Conservation (phyloP, 2,888 invertebrate genomes). For the Acanthacorydalis orientalis region DNA sequence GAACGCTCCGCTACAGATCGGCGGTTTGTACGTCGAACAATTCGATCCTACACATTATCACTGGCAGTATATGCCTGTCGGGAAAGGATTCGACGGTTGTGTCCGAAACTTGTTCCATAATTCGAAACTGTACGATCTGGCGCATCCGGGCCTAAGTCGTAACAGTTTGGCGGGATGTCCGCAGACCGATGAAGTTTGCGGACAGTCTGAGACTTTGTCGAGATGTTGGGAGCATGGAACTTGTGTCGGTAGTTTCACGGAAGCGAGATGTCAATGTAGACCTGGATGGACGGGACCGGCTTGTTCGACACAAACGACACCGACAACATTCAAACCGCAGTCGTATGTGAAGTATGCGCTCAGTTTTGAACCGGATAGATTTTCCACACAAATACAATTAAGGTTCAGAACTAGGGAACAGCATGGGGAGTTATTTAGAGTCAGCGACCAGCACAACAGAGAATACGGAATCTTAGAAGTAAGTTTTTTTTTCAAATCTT, state of each 20-base stretch:
- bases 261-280: slow-evolving; percentile 82
- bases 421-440: slow-evolving; percentile 83
- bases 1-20: slow-evolving; percentile 87
- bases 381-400: slow-evolving; percentile 82
- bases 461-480: slow-evolving; percentile 82
- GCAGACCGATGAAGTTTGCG: slow-evolving; percentile 83
- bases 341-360: slow-evolving; percentile 95
- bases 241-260: slow-evolving; percentile 79
- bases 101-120: slow-evolving; percentile 91
- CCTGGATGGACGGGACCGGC: slow-evolving; percentile 91
- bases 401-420: slow-evolving; percentile 87
- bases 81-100: slow-evolving; percentile 89
- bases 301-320: slow-evolving; percentile 70
- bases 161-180: slow-evolving; percentile 83
- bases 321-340: slow-evolving; percentile 82
- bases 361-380: slow-evolving; percentile 84
- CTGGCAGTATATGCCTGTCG: slow-evolving; percentile 82
- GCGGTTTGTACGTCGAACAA: slow-evolving; percentile 79
- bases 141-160: slow-evolving; percentile 75
- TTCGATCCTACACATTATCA: slow-evolving; percentile 77
- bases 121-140: slow-evolving; percentile 87
- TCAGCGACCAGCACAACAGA: slow-evolving; percentile 84
- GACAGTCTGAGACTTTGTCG: slow-evolving; percentile 68
- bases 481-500: slow-evolving; percentile 9
- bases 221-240: slow-evolving; percentile 89